Conservation (phyloP, 2,797 vertebrate genomes). For the Euphonia xanthogaster region DNA sequence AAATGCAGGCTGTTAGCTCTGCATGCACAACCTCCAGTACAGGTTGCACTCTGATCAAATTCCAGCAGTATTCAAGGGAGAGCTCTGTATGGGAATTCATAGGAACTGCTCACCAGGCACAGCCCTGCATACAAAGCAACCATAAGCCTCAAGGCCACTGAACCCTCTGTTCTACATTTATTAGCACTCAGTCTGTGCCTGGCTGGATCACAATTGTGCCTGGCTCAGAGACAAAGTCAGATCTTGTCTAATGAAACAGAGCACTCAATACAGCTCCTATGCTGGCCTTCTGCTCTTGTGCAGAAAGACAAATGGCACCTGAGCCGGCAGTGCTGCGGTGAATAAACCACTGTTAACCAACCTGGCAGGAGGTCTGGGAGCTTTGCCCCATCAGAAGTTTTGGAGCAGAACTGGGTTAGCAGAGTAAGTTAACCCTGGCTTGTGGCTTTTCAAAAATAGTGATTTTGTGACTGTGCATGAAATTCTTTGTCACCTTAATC, state of each 20-base stretch:
- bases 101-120: not conserved
- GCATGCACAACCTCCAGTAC: not conserved
- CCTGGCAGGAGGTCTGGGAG: not conserved
- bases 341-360: not conserved
- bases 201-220: not conserved
- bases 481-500: not conserved
- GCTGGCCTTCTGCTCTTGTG: not conserved
- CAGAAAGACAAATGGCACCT: not conserved
- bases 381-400: not conserved
- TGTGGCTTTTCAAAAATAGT: accelerated
- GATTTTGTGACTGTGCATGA: not conserved
- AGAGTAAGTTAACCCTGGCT: accelerated
- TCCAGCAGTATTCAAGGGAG: not conserved
- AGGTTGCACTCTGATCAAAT: not conserved
- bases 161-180: not conserved
- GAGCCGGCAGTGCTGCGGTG: not conserved
- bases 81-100: not conserved
- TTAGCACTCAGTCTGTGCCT: not conserved
- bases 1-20: not conserved
- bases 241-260: not conserved
- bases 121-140: not conserved
- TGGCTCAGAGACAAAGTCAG: not conserved
- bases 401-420: not conserved
- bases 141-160: not conserved
- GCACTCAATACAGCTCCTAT: not conserved